A percentile compares a stretch with the other conserved stretches of the same genome.
Evolutionary conservation across 1,140 invertebrate genomes (phyloP).

Genomic region (Hyposmocoma kahamanoa): DNA sequence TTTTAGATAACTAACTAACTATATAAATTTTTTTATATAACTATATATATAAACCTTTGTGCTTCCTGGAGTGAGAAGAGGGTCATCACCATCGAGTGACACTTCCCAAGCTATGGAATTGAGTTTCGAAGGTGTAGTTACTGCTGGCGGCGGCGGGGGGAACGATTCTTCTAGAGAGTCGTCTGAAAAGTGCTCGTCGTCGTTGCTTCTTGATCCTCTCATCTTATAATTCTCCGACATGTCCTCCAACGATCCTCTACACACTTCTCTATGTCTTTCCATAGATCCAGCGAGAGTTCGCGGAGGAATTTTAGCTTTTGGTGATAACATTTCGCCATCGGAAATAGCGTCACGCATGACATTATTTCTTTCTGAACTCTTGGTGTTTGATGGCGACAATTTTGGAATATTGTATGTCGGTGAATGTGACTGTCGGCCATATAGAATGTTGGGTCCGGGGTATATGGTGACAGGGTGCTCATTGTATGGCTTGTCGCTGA

Average conservation of each 20-base stretch:
- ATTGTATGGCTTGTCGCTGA: conserved; percentile 73
- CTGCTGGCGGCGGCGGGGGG: conserved; percentile 74
- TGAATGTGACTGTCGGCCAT: conserved; percentile 58
- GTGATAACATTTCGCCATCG: conserved; percentile 68
- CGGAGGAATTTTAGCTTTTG: conserved; percentile 77
- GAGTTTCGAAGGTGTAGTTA: conserved; percentile 77
- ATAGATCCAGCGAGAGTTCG: conserved; percentile 80
- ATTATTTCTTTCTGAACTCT: conserved; percentile 45
- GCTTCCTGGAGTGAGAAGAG: conserved; percentile 80
- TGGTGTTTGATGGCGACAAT: conserved; percentile 51
- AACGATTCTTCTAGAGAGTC: conserved; percentile 86
- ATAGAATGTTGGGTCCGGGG: conserved; percentile 70
- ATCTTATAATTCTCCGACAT: conserved; percentile 51
- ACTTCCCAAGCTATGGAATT: conserved; percentile 90
- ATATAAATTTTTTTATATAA: background rate
- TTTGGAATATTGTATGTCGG: conserved; percentile 57
- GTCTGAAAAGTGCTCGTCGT: conserved; percentile 85
- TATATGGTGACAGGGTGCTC: conserved; percentile 78
- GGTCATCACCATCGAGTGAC: conserved; percentile 80
- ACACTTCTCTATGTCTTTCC: conserved; percentile 84
- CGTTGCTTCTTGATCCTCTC: conserved; percentile 70
- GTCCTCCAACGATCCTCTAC: conserved; percentile 73
- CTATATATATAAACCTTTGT: conserved; percentile 75
- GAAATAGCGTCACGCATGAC: conserved; percentile 51
- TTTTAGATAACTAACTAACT: background rate